phyloP scores from a whole-genome alignment of 2,113 vertebrate species.

The Anser cygnoides region DNA sequence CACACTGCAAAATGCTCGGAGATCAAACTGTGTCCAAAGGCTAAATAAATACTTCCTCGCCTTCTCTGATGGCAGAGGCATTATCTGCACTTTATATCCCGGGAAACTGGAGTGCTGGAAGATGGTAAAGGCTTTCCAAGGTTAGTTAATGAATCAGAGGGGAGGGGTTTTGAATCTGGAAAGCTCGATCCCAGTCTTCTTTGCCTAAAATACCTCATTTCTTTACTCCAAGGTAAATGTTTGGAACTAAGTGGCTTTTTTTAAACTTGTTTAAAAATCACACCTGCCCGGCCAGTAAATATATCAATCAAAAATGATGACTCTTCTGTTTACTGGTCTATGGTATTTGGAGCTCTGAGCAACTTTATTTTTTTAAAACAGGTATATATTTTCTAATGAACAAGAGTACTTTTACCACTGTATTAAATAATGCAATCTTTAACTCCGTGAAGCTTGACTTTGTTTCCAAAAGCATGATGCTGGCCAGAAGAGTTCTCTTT shows the following conservation, averaged over 20 bases:
- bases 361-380: background rate
- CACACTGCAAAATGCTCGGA: background rate
- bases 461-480: background rate
- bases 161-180: background rate
- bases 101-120: background rate
- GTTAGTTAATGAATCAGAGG: background rate
- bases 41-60: background rate
- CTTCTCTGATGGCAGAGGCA: background rate
- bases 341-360: background rate
- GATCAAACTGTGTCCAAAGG: background rate
- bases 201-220: background rate
- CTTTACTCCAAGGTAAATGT: background rate
- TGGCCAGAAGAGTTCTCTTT: background rate
- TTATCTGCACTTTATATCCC: background rate
- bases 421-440: background rate
- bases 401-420: background rate
- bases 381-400: background rate
- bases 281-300: background rate
- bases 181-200: background rate
- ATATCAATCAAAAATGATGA: background rate
- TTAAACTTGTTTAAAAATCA: background rate
- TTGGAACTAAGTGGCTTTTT: background rate
- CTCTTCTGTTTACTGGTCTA: background rate
- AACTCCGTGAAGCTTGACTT: background rate
- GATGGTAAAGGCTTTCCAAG: background rate